phyloP scores from a whole-genome alignment of 2,888 invertebrate genomes.

The Epirrita christyi region DNA sequence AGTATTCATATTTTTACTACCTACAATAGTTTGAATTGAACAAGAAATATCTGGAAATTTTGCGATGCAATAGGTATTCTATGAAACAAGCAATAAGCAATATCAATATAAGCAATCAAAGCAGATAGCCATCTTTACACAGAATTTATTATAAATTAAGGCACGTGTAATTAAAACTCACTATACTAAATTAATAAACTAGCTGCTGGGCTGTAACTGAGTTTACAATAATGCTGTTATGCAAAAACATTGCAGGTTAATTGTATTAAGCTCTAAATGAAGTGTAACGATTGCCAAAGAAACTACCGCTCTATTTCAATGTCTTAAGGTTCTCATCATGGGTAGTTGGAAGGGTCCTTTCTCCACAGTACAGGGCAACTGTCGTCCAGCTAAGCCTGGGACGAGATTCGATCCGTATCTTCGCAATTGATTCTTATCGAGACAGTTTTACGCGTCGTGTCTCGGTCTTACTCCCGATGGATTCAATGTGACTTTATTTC shows the following conservation, averaged over 20 bases:
- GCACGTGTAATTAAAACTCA: slow-evolving; percentile 27
- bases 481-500: slow-evolving; percentile 46
- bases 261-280: slow-evolving; percentile 43
- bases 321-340: slow-evolving; percentile 52
- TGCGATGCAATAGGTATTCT: neutral
- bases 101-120: slow-evolving; percentile 21
- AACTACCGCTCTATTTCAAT: slow-evolving; percentile 46
- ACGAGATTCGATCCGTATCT: slow-evolving; percentile 71
- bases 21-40: slow-evolving; percentile 7
- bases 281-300: slow-evolving; percentile 34
- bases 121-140: slow-evolving; percentile 21
- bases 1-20: neutral
- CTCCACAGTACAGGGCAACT: slow-evolving; percentile 63
- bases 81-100: slow-evolving; percentile 11
- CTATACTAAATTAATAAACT: slow-evolving; percentile 41
- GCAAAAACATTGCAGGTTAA: slow-evolving; percentile 48
- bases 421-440: slow-evolving; percentile 73
- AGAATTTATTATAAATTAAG: slow-evolving; percentile 23
- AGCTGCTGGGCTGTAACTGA: slow-evolving; percentile 37
- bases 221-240: slow-evolving; percentile 50
- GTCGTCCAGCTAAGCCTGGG: slow-evolving; percentile 46
- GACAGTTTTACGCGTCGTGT: slow-evolving; percentile 79
- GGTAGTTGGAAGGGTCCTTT: slow-evolving; percentile 50
- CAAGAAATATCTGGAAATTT: neutral
- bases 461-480: slow-evolving; percentile 63